A percentile compares a stretch with the other conserved stretches of the same genome.
Evolutionary conservation across 2,888 invertebrate species (phyloP).

Genomic region (Cryptosula pallasiana): DNA sequence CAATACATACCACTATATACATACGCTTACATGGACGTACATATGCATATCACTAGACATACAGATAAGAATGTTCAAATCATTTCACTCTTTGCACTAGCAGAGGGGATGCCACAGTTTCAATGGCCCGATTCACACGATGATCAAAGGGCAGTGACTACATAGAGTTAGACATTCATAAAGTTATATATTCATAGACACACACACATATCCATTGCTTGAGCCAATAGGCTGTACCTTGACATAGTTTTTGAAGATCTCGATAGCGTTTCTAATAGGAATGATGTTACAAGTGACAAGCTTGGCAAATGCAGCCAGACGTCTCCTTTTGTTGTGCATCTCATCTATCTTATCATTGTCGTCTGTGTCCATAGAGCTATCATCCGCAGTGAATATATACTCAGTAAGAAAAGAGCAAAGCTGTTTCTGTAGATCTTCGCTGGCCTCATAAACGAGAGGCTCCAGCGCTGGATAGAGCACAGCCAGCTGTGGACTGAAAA

Average conservation of each 20-base stretch:
- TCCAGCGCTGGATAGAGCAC: constrained; percentile 36
- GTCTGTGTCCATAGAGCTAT: constrained; percentile 71
- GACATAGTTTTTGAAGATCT: constrained; percentile 94
- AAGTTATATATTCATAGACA: no score
- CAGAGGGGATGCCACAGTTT: no score
- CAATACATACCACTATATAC: background rate
- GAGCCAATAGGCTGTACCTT: no score
- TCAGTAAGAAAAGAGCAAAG: constrained; percentile 86
- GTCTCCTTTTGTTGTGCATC: constrained; percentile 89
- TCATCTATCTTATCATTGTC: constrained; percentile 93
- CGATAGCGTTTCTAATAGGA: constrained; percentile 80
- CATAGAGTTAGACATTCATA: no score
- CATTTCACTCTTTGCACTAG: no score
- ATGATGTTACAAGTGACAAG: constrained; percentile 94
- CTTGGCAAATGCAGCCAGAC: constrained; percentile 94
- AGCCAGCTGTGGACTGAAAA: constrained; percentile 79
- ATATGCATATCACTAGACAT: no score
- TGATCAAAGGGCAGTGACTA: no score
- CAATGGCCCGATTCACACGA: no score
- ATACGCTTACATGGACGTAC: background rate
- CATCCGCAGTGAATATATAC: constrained; percentile 86
- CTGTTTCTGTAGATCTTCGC: constrained; percentile 69
- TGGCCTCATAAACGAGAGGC: constrained; percentile 73
- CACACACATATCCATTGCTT: no score
- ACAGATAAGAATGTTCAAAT: no score